phyloP scores from a whole-genome alignment of 2,888 invertebrate species.

The Phaedon cochleariae region DNA sequence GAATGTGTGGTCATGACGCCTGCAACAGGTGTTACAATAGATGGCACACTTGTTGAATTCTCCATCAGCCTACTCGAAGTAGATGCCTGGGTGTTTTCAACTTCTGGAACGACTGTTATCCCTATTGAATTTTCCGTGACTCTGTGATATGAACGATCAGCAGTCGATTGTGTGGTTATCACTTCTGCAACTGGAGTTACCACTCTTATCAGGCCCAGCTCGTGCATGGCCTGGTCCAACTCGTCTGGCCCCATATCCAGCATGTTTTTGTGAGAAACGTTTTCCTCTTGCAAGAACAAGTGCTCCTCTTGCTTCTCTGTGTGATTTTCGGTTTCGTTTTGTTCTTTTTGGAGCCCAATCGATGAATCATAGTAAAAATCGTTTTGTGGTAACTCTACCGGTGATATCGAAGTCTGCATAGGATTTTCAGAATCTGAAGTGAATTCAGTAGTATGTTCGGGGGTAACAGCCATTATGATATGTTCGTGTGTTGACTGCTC shows the following conservation, averaged over 20 bases:
- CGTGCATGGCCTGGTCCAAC: not conserved
- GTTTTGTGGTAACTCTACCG: slow-evolving; percentile 3
- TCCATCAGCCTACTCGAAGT: not conserved
- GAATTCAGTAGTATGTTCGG: not conserved
- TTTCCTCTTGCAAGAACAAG: not conserved
- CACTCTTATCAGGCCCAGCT: not conserved
- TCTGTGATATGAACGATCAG: too few species aligned
- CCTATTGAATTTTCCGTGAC: too few species aligned
- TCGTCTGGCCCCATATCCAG: not conserved
- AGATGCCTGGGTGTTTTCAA: too few species aligned
- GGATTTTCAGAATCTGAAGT: not conserved
- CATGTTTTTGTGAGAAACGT: not conserved
- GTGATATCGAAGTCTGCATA: not conserved
- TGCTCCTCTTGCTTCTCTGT: not conserved
- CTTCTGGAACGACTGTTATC: too few species aligned
- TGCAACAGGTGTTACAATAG: slow-evolving; percentile 37
- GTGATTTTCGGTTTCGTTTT: not conserved
- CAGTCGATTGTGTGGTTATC: not conserved
- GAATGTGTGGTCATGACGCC: slow-evolving; percentile 32
- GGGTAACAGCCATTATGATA: not conserved
- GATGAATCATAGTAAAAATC: slow-evolving; percentile 19
- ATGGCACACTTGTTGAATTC: slow-evolving; percentile 13
- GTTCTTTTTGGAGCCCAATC: not conserved
- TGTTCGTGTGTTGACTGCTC: not conserved
- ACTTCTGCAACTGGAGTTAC: not conserved